Evolutionary conservation across 2,113 vertebrate genomes (phyloP).

Genomic region (Daboia siamensis): DNA sequence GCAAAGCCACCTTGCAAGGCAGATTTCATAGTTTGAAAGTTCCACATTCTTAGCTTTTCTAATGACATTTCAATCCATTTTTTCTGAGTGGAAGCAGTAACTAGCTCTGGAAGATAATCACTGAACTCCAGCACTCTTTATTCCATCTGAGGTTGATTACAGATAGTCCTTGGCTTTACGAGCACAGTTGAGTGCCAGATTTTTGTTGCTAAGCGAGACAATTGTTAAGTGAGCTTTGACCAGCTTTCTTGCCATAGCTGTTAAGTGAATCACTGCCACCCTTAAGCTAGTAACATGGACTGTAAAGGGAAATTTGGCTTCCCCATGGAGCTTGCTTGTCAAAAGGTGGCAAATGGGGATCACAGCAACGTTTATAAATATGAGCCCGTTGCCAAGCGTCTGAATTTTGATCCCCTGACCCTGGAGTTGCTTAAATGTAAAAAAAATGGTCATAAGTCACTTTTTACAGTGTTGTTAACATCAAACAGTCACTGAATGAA

Average conservation of each 20-base stretch:
- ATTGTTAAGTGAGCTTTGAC: neutral
- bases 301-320: neutral
- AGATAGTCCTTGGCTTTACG: neutral
- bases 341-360: neutral
- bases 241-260: neutral
- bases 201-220: neutral
- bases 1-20: neutral
- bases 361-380: neutral
- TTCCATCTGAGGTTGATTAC: neutral
- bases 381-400: neutral
- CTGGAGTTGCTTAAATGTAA: neutral
- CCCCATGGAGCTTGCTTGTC: neutral
- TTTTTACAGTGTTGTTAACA: neutral
- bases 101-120: neutral
- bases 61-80: neutral
- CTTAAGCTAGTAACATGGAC: neutral
- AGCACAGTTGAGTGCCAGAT: neutral
- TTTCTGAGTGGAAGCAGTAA: neutral
- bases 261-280: no score
- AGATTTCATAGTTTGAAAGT: neutral
- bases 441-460: neutral
- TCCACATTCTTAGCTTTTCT: neutral
- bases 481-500: neutral
- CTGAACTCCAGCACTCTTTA: neutral
- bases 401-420: neutral